phyloP scores from a whole-genome alignment of 2,797 vertebrate genomes.

The Enteromius anoplus region DNA sequence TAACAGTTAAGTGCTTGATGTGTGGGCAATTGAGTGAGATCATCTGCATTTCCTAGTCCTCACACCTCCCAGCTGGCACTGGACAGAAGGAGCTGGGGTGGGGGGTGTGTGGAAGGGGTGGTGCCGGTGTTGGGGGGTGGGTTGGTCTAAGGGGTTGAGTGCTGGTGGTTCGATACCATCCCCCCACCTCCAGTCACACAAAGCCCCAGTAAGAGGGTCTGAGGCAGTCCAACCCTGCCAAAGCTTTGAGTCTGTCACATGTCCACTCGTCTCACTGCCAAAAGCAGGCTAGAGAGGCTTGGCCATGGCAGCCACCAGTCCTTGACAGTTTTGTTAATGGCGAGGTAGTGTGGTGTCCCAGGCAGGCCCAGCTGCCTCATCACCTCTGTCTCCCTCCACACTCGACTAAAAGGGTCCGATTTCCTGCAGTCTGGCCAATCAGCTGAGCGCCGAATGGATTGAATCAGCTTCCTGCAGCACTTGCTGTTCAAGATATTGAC shows the following conservation, averaged over 20 bases:
- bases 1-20: conserved; percentile 17
- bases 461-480: conserved; percentile 55
- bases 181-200: conserved; percentile 49
- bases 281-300: conserved; percentile 57
- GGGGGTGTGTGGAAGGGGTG: conserved; percentile 44
- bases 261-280: conserved; percentile 55
- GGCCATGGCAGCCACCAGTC: conserved; percentile 54
- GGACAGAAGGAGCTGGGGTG: conserved; percentile 60
- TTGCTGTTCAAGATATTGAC: conserved; percentile 51
- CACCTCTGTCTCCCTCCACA: conserved; percentile 53
- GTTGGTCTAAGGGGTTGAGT: conserved; percentile 25
- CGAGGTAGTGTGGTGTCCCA: conserved; percentile 51
- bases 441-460: conserved; percentile 56
- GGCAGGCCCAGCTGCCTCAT: conserved; percentile 61
- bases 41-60: conserved; percentile 59
- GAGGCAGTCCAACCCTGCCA: conserved; percentile 56
- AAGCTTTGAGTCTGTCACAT: conserved; percentile 62
- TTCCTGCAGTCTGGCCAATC: conserved; percentile 54
- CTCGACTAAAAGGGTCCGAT: conserved; percentile 43
- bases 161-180: conserved; percentile 46
- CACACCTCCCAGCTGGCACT: conserved; percentile 63
- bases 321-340: conserved; percentile 59
- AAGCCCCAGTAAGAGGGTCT: conserved; percentile 54
- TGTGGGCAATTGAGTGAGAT: conserved; percentile 57
- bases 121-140: conserved; percentile 46